Evolutionary conservation across 1,140 invertebrate genomes (phyloP).

Genomic region (Drosophila oshimai): DNA sequence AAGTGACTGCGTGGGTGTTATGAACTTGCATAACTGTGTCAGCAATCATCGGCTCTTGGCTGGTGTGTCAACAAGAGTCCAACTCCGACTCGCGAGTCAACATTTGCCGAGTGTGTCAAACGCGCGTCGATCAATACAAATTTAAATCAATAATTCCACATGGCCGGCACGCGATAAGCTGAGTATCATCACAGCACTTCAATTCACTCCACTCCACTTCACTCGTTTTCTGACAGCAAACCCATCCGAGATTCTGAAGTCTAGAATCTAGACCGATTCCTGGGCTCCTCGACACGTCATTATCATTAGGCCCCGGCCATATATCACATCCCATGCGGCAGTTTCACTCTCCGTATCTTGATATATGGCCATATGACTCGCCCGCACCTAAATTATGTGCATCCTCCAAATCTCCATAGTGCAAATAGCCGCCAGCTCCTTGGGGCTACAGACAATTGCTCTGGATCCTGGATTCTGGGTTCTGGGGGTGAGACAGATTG

Average conservation of each 20-base stretch:
- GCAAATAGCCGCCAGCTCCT: constrained; percentile 75
- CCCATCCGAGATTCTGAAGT: background rate
- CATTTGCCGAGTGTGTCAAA: constrained; percentile 79
- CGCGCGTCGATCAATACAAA: constrained; percentile 63
- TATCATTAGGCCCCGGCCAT: constrained; percentile 71
- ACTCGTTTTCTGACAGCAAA: background rate
- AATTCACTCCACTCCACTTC: background rate
- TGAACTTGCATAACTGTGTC: constrained; percentile 79
- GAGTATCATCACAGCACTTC: background rate
- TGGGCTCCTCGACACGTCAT: constrained; percentile 53
- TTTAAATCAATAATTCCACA: constrained; percentile 69
- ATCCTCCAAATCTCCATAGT: constrained; percentile 48
- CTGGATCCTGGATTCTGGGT: too few relatives aligned
- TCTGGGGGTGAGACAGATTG: constrained; percentile 18
- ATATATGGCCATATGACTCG: constrained; percentile 59
- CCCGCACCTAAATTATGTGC: constrained; percentile 73
- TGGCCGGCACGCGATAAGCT: constrained; percentile 41
- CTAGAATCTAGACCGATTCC: background rate
- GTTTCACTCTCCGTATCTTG: background rate
- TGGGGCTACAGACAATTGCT: constrained; percentile 59
- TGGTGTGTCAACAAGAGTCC: constrained; percentile 50
- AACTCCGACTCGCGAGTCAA: constrained; percentile 45
- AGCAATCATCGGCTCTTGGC: constrained; percentile 8
- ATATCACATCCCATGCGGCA: constrained; percentile 47
- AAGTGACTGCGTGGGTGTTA: constrained; percentile 68